Base-by-base conservation (phyloP, 1,140 invertebrate genomes). In the Helicoverpa zea region DNA sequence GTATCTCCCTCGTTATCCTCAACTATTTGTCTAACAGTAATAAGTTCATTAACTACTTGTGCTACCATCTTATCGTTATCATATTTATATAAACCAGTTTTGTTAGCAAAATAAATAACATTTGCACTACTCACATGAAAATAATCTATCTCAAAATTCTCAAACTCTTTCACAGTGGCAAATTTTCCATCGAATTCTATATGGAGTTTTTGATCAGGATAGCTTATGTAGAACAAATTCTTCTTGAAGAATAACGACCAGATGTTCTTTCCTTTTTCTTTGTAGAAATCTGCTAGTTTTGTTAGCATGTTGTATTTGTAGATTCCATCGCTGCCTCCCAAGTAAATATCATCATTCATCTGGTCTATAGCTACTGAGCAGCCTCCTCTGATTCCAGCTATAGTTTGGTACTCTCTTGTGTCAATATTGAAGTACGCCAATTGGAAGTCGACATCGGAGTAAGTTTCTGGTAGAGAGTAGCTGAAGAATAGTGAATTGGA, bases 231-330 rank as follows among this genome's bases (percentile, higher is more conserved):
- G 56, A 92, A 94, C 3, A 92, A 47, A 43, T 90, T 90, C 51
- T 68, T 82, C 56, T 83, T 90, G 51, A 84, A 88, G 72, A 88
- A 94, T 11, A 94, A 51, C 0, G 86, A 79, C 91, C 90, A 92
- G n/a, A 94, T 87, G 43, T 94, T 92, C 3, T 82, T 87, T 0
- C 86, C 87, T 64, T 88, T 83, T 82, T 91, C 89, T 78, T 86
- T 89, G 35, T 90, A 92, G 43, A 83, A 84, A 83, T 92, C 89
- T 9, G 90, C 87, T 78, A 90, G 73, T 85, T 85, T 89, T 0
- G 89, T 94, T 1, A 87, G 56, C 85, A 90, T 87, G 29, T 92
- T 90, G 29, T 88, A 94, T 85, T 89, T 92, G 61, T 90, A 94
- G 14, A 94, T 93, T 2, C 92, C 92, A 35, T 92, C 88, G 35